Evolutionary conservation across 37 sponge, comb jelly and placozoan genomes (phyloP).

Genomic region (Theonella swinhoei): DNA sequence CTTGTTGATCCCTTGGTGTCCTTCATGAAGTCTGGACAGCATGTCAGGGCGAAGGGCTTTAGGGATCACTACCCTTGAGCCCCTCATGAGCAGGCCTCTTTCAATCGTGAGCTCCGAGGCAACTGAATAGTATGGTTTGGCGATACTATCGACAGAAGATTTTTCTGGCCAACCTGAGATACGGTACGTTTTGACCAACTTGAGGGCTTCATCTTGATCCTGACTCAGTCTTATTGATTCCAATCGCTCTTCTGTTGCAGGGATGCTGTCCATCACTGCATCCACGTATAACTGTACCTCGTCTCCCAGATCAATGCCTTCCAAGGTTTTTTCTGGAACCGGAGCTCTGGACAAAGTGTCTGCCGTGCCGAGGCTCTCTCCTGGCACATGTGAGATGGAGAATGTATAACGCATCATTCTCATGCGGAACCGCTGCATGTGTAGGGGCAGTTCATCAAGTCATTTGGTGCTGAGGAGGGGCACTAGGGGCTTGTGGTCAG

Average conservation of each 20-base stretch:
- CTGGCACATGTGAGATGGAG: conserved; percentile 43
- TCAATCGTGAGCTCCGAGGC: conserved; percentile 17
- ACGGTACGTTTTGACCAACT: not conserved
- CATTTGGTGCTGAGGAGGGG: conserved; percentile 22
- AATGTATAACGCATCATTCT: conserved; percentile 23
- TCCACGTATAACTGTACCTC: conserved; percentile 3
- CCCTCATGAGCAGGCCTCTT: conserved; percentile 34
- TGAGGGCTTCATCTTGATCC: not conserved
- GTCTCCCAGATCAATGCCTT: not conserved
- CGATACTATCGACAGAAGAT: too few species aligned
- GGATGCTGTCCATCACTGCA: not conserved
- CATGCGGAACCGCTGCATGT: conserved; percentile 31
- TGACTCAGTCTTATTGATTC: conserved; percentile 2
- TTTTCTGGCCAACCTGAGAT: too few species aligned
- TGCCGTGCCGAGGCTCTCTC: conserved; percentile 39
- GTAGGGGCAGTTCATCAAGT: conserved; percentile 28
- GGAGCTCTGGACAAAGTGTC: conserved; percentile 28
- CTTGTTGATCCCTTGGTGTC: conserved; percentile 50
- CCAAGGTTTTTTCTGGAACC: too few species aligned
- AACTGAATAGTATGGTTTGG: conserved; percentile 7
- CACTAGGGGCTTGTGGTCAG: too few species aligned
- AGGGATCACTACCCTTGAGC: conserved; percentile 31
- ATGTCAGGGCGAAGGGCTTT: conserved; percentile 4
- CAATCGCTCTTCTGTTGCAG: not conserved
- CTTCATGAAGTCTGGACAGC: too few species aligned